Evolutionary conservation across 2,113 vertebrate species (phyloP).

Genomic region (Perca schrenkii): DNA sequence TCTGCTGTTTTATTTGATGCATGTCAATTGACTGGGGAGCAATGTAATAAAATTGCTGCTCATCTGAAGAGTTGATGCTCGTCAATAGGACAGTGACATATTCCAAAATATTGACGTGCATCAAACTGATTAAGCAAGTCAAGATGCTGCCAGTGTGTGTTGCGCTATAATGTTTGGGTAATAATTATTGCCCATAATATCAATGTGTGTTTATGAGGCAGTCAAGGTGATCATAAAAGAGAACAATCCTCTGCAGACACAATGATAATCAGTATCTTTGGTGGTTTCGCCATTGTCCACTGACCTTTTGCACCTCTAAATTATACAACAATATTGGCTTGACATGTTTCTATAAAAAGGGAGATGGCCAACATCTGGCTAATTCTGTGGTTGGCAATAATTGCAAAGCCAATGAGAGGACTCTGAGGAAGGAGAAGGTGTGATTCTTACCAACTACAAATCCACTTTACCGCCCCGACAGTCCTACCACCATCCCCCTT

Average conservation of each 20-base stretch:
- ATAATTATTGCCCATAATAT: background rate
- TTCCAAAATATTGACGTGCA: background rate
- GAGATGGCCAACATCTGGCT: slow-evolving; percentile 13
- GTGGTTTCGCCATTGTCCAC: slow-evolving; percentile 44
- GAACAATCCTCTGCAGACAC: slow-evolving; percentile 38
- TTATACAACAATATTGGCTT: slow-evolving; percentile 35
- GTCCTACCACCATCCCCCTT: background rate
- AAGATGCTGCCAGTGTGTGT: background rate
- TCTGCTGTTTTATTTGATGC: background rate
- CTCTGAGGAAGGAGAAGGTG: slow-evolving; percentile 11
- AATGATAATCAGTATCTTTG: slow-evolving; percentile 56
- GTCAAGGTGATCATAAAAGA: slow-evolving; percentile 22
- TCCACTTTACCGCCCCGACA: slow-evolving; percentile 2
- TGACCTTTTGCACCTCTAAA: slow-evolving; percentile 12
- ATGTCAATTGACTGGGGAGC: background rate
- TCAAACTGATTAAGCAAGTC: background rate
- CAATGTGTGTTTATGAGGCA: slow-evolving; percentile 28
- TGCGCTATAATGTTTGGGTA: slow-evolving; percentile 27
- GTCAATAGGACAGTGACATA: background rate
- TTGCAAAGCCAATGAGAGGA: slow-evolving; percentile 27
- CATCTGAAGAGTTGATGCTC: background rate
- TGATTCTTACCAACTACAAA: slow-evolving; percentile 14
- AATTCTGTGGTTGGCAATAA: slow-evolving; percentile 18
- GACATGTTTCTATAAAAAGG: slow-evolving; percentile 14
- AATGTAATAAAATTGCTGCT: background rate